These are phyloP conservation scores for Tyto alba DNA, from an alignment of 2,113 vertebrate genomes.

Conservation along the genomic window DNA sequence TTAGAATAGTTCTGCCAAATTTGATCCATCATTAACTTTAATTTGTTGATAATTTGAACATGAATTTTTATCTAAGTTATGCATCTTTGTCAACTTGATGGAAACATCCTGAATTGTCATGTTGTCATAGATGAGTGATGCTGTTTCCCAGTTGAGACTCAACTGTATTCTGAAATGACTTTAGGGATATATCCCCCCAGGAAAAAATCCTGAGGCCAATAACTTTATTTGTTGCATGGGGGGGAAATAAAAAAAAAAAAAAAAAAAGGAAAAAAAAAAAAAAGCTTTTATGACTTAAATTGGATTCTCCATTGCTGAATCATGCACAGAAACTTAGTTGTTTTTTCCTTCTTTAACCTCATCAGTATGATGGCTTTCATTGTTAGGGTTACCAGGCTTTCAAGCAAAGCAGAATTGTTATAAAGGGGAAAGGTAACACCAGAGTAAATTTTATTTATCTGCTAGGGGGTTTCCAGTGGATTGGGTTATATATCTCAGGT, in stretches of 20 bases:
- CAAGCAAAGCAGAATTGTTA: neutral
- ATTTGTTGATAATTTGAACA: constrained; percentile 52
- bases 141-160: neutral
- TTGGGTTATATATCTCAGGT: neutral
- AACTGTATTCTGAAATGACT: neutral
- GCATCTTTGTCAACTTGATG: constrained; percentile 45
- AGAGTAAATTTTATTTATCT: neutral
- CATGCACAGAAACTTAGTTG: neutral
- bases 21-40: constrained; percentile 60
- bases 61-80: constrained; percentile 46
- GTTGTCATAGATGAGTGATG: neutral
- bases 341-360: neutral
- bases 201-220: neutral
- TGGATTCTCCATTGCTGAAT: neutral
- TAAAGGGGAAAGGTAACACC: neutral
- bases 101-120: neutral
- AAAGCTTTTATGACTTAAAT: neutral
- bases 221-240: neutral
- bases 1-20: constrained; percentile 41
- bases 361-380: neutral
- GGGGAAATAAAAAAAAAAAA: neutral
- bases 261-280: neutral
- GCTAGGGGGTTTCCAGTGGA: neutral
- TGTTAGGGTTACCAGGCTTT: neutral
- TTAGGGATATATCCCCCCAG: neutral